Conservation (phyloP, 1,140 invertebrate species). For the Zaprionus nigranus region DNA sequence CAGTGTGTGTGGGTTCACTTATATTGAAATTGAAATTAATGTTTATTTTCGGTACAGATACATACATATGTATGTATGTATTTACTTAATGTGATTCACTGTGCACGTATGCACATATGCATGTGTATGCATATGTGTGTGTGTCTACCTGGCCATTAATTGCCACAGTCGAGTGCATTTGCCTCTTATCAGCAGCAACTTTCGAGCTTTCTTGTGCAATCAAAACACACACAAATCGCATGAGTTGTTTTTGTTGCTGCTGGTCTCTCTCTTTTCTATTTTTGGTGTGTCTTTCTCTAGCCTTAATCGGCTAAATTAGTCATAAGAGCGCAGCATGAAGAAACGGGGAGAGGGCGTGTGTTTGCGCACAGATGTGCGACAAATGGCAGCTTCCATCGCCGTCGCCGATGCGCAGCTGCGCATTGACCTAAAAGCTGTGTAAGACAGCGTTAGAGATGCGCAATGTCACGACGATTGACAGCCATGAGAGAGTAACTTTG, state of each 20-base stretch:
- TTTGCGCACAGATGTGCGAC: constrained; percentile 6
- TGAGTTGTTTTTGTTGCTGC: not conserved
- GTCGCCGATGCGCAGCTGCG: constrained; percentile 33
- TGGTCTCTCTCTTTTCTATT: not conserved
- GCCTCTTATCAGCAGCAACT: constrained; percentile 18
- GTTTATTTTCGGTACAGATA: no score
- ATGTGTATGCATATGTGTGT: constrained; percentile 26
- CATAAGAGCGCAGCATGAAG: not conserved
- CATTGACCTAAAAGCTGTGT: constrained; percentile 60
- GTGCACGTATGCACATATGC: not conserved
- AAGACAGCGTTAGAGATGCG: constrained; percentile 25
- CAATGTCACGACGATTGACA: not conserved
- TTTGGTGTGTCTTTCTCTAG: constrained; percentile 13
- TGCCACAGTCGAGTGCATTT: constrained; percentile 11
- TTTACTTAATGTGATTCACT: constrained; percentile 1
- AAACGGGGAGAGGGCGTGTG: not conserved
- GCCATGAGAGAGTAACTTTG: not conserved
- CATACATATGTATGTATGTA: no score
- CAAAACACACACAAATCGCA: not conserved
- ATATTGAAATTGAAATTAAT: constrained; percentile 25
- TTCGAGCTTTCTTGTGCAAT: constrained; percentile 24
- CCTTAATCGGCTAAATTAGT: constrained; percentile 21
- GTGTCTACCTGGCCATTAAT: constrained; percentile 16
- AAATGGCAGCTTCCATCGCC: constrained; percentile 26
- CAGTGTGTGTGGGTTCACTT: not conserved